phyloP scores from a whole-genome alignment of 2,797 vertebrate species.

The Squalus acanthias region DNA sequence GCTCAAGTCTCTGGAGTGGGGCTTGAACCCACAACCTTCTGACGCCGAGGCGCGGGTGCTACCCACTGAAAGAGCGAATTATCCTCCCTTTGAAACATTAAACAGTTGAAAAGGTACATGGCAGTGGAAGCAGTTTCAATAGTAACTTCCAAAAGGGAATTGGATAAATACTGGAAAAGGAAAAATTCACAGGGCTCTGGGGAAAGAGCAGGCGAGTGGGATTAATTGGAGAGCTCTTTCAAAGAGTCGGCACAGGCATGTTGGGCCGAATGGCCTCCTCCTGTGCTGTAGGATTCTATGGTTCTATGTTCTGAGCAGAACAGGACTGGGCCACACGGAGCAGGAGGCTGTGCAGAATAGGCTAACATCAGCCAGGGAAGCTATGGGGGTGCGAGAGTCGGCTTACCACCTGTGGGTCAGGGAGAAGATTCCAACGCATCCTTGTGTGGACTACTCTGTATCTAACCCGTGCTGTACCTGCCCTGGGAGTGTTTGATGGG shows the following conservation, averaged over 20 bases:
- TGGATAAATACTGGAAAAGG: not conserved
- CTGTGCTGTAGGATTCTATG: no score
- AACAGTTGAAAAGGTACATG: not conserved
- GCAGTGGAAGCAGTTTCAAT: not conserved
- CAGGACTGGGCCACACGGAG: not conserved
- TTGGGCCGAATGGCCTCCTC: not conserved
- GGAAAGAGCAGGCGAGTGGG: not conserved
- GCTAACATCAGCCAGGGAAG: not conserved
- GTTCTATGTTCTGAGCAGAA: no score
- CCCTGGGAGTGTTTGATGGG: not conserved
- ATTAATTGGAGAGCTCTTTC: not conserved
- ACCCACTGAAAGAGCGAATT: not conserved
- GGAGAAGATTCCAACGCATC: not conserved
- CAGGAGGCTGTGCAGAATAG: not conserved
- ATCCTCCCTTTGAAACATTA: not conserved
- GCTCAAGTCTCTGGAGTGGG: not conserved
- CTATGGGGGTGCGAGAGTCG: not conserved
- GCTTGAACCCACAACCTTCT: not conserved
- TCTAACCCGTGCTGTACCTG: not conserved
- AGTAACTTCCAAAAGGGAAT: not conserved
- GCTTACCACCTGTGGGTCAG: not conserved
- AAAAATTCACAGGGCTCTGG: not conserved
- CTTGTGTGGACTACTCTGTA: not conserved
- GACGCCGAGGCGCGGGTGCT: not conserved
- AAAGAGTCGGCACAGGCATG: not conserved